Base-by-base conservation (phyloP, 2,888 invertebrate genomes). In the Odontothrips loti region DNA sequence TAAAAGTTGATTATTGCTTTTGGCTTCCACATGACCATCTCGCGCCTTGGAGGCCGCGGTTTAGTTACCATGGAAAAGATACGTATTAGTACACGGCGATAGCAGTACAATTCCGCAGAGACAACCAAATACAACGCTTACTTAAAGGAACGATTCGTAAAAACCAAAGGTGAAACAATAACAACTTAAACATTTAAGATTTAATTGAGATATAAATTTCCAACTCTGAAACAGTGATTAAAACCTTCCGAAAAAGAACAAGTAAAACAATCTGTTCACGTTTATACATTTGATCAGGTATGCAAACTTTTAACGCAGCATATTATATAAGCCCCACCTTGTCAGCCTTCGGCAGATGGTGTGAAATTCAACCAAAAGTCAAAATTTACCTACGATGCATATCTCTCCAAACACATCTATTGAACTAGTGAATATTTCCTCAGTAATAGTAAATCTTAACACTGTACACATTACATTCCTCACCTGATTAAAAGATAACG, bases 281-380 rank as follows among this genome's bases (percentile, higher is more conserved):
- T 20, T 58, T 15, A 15, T 51, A 51, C 51, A 51, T 51, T 58
- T 43, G 34, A 43, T 43, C 34, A 43, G 34, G 34, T 43, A 43
- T 43, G 34, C 34, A 43, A 43, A 43, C 34, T 43, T 43, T 43
- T 43, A 43, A 43, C 34, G 34, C 34, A 43, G 34, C 34, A 43
- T 6, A 43, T 43, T 43, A 4, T 43, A 43, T 51, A 51, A 58
- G 58, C 34, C 15, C 58, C 58, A 58, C 58, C 58, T 58, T 58
- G 58, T 58, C 58, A 58, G 58, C 58, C 58, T 58, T 58, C 34
- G 58, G 58, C 58, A 58, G 58, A 58, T 58, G 58, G 58, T 58
- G 58, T 58, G 20, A 15, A 20, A 58, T 20, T 58, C 58, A 58
- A 58, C 20, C 58, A 58, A 58, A 58, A 58, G 58, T 58, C 58